Percentiles rank a stretch among this genome's conserved stretches.
Conservation (phyloP, 1,140 invertebrate species). For the Solen grandis region DNA sequence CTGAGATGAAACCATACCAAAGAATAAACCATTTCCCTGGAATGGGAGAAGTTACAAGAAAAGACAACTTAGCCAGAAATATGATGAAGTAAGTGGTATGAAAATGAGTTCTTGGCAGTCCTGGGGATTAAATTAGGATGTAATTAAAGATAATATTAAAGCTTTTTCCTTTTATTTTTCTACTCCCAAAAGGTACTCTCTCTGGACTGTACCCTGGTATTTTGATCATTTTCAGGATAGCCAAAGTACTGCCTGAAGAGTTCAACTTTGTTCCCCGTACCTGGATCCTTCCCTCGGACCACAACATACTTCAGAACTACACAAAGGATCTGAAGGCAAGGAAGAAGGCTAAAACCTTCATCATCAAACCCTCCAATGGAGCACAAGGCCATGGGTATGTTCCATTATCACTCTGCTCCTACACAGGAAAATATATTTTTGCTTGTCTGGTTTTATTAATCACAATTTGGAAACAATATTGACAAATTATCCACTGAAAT, state of each 20-base stretch:
- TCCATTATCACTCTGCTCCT: neutral
- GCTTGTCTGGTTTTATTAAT: too few species aligned
- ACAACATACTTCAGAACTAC: slow-evolving; percentile 74
- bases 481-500: too few species aligned
- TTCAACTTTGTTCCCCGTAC: slow-evolving; percentile 80
- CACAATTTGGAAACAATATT: too few species aligned
- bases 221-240: slow-evolving; percentile 77
- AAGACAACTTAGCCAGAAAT: slow-evolving; percentile 80
- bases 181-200: too few species aligned
- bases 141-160: too few species aligned
- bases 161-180: too few species aligned
- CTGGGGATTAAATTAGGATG: too few species aligned
- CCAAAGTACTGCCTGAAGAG: slow-evolving; percentile 77
- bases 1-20: slow-evolving; percentile 80
- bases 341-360: slow-evolving; percentile 78
- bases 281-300: slow-evolving; percentile 80
- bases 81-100: slow-evolving; percentile 78
- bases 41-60: slow-evolving; percentile 80
- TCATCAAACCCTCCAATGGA: slow-evolving; percentile 80
- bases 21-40: slow-evolving; percentile 81
- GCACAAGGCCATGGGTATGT: slow-evolving; percentile 81
- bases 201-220: too few species aligned
- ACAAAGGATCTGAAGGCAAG: slow-evolving; percentile 77
- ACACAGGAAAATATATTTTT: too few species aligned
- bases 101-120: too few species aligned